A percentile compares a stretch with the other conserved stretches of the same genome.
Evolutionary conservation across 2,888 invertebrate species (phyloP).

Genomic region (Seira sanloemensis): DNA sequence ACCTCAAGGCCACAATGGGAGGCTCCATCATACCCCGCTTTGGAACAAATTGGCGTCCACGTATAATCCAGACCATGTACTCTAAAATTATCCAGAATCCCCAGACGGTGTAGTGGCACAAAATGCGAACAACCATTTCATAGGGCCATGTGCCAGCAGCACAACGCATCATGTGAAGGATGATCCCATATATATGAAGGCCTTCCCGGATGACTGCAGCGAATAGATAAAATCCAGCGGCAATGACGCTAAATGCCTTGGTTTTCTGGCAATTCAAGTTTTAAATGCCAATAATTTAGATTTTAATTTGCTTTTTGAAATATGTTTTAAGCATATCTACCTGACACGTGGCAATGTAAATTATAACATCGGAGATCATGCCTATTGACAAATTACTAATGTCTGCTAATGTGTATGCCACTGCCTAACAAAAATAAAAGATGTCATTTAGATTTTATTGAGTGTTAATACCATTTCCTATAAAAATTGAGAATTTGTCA

Average conservation of each 20-base stretch:
- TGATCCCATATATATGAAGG: neutral
- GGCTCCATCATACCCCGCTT: conserved; percentile 37
- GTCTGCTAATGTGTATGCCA: conserved; percentile 19
- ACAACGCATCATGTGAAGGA: conserved; percentile 12
- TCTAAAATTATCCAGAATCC: conserved; percentile 42
- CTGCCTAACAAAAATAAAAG: neutral
- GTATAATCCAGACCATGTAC: conserved; percentile 25
- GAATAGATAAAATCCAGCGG: neutral
- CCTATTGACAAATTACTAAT: conserved; percentile 24
- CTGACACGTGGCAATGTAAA: conserved; percentile 26
- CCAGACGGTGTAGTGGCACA: conserved; percentile 33
- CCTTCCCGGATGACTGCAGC: neutral
- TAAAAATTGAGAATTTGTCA: neutral
- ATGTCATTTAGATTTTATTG: neutral
- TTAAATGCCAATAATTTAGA: too few species aligned
- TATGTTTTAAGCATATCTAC: too few species aligned
- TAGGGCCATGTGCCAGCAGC: conserved; percentile 3
- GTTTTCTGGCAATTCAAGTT: neutral
- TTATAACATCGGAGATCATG: conserved; percentile 16
- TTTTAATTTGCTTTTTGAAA: too few species aligned
- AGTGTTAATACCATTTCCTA: too few species aligned
- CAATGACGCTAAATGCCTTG: neutral
- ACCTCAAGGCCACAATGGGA: neutral
- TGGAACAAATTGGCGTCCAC: conserved; percentile 37
- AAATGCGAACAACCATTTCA: conserved; percentile 21